Evolutionary conservation across 1,140 invertebrate species (phyloP), one percentile per base, ranked within the genome.

Genomic region (Mylabris phalerata): DNA sequence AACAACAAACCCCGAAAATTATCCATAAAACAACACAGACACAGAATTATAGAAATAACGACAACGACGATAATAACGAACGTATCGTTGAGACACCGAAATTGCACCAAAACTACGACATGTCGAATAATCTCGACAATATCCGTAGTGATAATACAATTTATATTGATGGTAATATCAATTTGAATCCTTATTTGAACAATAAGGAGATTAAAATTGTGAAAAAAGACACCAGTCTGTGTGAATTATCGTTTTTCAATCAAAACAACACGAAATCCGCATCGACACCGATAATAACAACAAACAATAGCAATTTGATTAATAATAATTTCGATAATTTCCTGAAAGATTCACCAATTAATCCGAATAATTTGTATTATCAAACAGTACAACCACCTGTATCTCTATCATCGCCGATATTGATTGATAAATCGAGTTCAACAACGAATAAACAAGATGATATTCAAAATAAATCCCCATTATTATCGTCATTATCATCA

Each of bases 191-290:
- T 4, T 62, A 62, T 42, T 27, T 55, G 39, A 49, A 55, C 11
- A 52, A 62, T 27, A 32, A 54, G 3, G 50, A 58, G 27, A 40
- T 57, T 9, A 44, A 50, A 38, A 42, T 48, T 26, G 13, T 56
- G 24, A 52, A n/a, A 19, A 57, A 45, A 43, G 55, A 61, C 13
- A 38, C 26, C 3, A 58, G 54, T 32, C n/a, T 43, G 25, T 49
- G 59, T 19, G 59, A 61, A 45, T 41, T 51, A 25, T 61, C 59
- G 11, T 61, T 64, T 58, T 63, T 63, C 25, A 50, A 59, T 13
- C 32, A 61, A 26, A 61, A 56, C 43, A 50, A 63, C 6, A 40
- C 42, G 3, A 59, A 60, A 46, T 50, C 48, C 5, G 51, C 58
- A 2, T 64, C 62, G 46, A 64, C 62, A 2, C 62, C 62, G 3